Evolutionary conservation across 1,140 invertebrate genomes (phyloP), one percentile per base, ranked within the genome.

Genomic region (Pseudachorutes palmiensis): DNA sequence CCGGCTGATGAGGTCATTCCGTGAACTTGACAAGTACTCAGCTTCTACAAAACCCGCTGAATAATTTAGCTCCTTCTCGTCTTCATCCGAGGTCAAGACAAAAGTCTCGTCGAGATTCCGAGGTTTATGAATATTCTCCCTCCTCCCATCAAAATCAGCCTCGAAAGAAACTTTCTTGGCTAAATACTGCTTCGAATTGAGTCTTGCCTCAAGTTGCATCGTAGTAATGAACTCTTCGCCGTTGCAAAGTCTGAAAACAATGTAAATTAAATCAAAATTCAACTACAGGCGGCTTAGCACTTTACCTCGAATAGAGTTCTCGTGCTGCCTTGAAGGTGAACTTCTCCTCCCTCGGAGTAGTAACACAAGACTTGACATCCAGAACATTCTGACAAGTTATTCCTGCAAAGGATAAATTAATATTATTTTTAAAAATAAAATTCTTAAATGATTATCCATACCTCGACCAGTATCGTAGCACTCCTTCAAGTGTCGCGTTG

Each of bases 191-290:
- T 19, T 61, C 0, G 26, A 49, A 19, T 66, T 22, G 28, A 88
- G 87, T 68, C 83, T 82, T 29, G 82, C 81, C 73, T 86, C 85
- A 33, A 91, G 77, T 75, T 89, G 90, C 41, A 86, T 87, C 48
- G 86, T 90, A 49, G 86, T 93, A 57, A 92, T 91, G 71, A 88
- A 91, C 73, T 92, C 87, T 76, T 88, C 87, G 14, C 90, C 90
- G 77, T 90, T 90, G 1, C 88, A 89, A 26, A 92, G 78, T 75
- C 89, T 88, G 70, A 1, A 66, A 67, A 59, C 3, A 45, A 48
- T 41, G 0, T 19, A 70, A 48, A 62, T 9, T 5, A 60, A 61
- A 48, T 65, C 19, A 31, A 36, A 48, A 2, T 33, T 1, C 22
- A 16, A 49, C 28, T 14, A 22, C 9, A 57, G n/a, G n/a, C 26